Conservation (phyloP, 2,113 vertebrate species). For the Alectura lathami region DNA sequence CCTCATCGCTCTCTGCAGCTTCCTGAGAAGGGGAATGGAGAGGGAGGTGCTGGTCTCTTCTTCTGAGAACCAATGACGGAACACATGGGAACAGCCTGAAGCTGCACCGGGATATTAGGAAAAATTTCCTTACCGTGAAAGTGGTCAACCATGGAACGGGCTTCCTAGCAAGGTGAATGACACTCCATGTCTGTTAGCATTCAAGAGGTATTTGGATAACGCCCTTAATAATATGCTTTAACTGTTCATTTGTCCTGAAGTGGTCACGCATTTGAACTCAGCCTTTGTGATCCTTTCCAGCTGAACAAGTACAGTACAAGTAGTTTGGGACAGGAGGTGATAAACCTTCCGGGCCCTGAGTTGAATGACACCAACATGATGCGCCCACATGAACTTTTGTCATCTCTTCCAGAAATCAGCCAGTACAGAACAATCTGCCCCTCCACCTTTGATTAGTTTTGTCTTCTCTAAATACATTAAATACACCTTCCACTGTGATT, state of each 20-base stretch:
- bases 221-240: neutral
- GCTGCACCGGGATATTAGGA: neutral
- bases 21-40: neutral
- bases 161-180: neutral
- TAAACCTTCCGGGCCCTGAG: neutral
- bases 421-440: neutral
- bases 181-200: neutral
- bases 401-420: neutral
- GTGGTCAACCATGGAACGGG: neutral
- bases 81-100: neutral
- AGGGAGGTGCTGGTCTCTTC: neutral
- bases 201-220: neutral
- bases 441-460: neutral
- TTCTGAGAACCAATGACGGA: neutral
- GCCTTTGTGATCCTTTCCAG: neutral
- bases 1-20: neutral
- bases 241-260: neutral
- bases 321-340: neutral
- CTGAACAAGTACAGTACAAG: neutral
- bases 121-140: neutral
- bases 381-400: neutral
- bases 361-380: neutral
- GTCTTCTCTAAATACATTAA: neutral
- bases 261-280: neutral
- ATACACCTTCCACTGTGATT: neutral